Base-by-base conservation (phyloP, 2,888 invertebrate species). In the Meliscaeva auricollis region DNA sequence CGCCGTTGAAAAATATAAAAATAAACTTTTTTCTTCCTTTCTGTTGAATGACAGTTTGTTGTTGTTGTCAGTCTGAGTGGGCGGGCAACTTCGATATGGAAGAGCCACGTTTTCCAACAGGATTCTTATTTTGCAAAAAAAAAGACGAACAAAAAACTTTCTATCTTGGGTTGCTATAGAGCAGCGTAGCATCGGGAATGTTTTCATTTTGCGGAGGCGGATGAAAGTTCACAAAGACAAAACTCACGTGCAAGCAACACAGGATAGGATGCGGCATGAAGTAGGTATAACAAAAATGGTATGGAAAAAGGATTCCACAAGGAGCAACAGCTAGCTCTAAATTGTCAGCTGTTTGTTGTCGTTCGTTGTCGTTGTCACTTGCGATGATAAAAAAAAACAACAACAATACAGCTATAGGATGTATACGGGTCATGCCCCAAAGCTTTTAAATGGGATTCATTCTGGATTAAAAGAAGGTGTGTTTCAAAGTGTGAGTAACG, bases 1-100 rank as follows among this genome's bases (percentile, higher is more conserved):
- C 50, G 50, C 44, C 5, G 35, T 7, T 6, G 15, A 62, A 68
- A 60, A 78, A 78, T 76, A 72, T 74, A 68, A 66, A 70, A 70
- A 74, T 48, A 74, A 79, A 80, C 70, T 76, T 80, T 62, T 26
- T 26, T 66, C 52, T 46, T 46, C 41, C 20, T 41, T 66, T 68
- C 38, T 80, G 35, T 80, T 76, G 75, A 80, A 84, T 80, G 80
- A 76, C 84, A 84, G 84, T 80, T 75, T 72, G 70, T 75, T 15
- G 48, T 35, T 66, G 48, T 75, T 82, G 64, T 68, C 58, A 72
- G 72, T 72, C 44, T 79, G 72, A 52, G 79, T 79, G 75, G 79
- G 66, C 48, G 79, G 56, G 69, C 26, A 62, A 44, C 35, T 66
- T 32, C 56, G 50, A 41, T 74, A 64, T 46, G 46, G 30, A 41